Conservation (phyloP, 2,797 vertebrate genomes). For the Brachyrhaphis roseni region DNA sequence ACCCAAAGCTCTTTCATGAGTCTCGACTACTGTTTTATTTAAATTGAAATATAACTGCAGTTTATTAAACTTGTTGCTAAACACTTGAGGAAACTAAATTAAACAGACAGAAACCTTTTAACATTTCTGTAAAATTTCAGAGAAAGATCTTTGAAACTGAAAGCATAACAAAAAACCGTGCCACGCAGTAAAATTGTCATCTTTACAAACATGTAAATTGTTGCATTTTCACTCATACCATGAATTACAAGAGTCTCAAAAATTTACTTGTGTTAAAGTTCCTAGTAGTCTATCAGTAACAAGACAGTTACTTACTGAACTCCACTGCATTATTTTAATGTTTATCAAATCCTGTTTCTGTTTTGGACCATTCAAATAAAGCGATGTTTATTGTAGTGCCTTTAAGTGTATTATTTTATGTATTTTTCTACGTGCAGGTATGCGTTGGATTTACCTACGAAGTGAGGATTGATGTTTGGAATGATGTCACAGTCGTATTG, state of each 20-base stretch:
- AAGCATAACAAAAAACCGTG: not conserved
- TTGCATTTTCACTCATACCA: not conserved
- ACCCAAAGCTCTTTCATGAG: not conserved
- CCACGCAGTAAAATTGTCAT: not conserved
- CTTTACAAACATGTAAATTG: conserved; percentile 43
- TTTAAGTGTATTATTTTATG: not conserved
- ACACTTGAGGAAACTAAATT: not conserved
- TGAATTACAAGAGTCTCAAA: not conserved
- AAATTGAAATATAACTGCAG: not conserved
- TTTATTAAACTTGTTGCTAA: not conserved
- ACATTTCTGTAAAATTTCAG: not conserved
- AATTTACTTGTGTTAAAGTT: not conserved
- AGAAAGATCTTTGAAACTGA: conserved; percentile 6
- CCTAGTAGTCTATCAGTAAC: not conserved
- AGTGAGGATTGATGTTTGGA: not conserved
- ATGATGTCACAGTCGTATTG: not conserved
- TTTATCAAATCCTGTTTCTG: not conserved
- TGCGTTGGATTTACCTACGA: not conserved
- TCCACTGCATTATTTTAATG: not conserved
- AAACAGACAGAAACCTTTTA: not conserved
- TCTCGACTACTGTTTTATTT: not conserved
- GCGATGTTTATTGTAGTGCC: not conserved
- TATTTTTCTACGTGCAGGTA: not conserved
- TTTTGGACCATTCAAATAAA: not conserved
- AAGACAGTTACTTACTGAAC: not conserved